Percentiles rank a stretch among this genome's conserved stretches.
Conservation (phyloP, 2,888 invertebrate genomes). For the Coenonympha glycerion region DNA sequence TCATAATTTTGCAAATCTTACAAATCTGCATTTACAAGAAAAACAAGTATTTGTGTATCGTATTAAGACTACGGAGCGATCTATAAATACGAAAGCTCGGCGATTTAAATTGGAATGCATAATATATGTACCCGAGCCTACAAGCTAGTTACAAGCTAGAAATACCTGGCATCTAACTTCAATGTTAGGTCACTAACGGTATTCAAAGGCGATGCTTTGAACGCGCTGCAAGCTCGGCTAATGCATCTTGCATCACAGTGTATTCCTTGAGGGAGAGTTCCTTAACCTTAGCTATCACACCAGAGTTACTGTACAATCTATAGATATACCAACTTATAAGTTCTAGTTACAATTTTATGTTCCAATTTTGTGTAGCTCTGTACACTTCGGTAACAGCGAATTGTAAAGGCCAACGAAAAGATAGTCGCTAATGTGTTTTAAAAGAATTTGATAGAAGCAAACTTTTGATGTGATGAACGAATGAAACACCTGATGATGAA, state of each 20-base stretch:
- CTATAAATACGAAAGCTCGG: conserved; percentile 5
- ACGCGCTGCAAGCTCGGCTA: conserved; percentile 46
- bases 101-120: conserved; percentile 26
- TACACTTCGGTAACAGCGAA: too few species aligned
- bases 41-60: neutral
- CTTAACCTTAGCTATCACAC: conserved; percentile 50
- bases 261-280: conserved; percentile 42
- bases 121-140: conserved; percentile 7
- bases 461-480: too few species aligned
- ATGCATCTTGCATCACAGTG: conserved; percentile 54
- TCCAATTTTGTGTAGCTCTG: neutral
- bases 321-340: conserved; percentile 16
- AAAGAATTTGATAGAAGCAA: too few species aligned
- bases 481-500: too few species aligned
- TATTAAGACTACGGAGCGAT: neutral
- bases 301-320: conserved; percentile 25
- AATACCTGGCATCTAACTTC: conserved; percentile 31
- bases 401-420: too few species aligned
- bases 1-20: conserved; percentile 2
- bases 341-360: conserved; percentile 23
- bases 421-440: too few species aligned
- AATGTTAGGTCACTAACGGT: conserved; percentile 64
- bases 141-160: conserved; percentile 19
- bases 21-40: neutral
- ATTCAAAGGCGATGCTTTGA: conserved; percentile 37